Conservation (phyloP, 2,888 invertebrate genomes). For the Yponomeuta plumbellus region DNA sequence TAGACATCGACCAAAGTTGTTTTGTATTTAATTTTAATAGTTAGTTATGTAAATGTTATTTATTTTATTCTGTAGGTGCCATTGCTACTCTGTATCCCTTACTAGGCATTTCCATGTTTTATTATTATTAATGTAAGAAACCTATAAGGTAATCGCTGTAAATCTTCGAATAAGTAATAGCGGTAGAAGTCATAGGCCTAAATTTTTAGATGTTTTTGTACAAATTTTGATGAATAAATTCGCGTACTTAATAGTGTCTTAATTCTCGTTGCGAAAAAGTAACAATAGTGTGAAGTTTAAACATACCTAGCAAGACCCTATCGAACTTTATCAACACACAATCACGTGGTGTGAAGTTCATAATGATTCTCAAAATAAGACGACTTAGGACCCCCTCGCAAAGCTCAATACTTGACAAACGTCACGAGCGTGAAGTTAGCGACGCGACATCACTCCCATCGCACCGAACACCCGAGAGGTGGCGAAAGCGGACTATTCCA, state of each 20-base stretch:
- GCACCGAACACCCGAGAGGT: conserved; percentile 31
- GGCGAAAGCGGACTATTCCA: not conserved
- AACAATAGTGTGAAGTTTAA: not conserved
- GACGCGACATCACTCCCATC: not conserved
- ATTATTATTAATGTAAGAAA: not conserved
- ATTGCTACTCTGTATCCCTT: conserved; percentile 36
- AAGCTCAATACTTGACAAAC: conserved; percentile 17
- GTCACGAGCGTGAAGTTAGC: conserved; percentile 16
- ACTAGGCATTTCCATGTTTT: conserved; percentile 29
- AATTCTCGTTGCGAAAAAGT: not conserved
- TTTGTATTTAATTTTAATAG: conserved; percentile 39
- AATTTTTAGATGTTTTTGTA: not conserved
- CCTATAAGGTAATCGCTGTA: not conserved
- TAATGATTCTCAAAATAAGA: not conserved
- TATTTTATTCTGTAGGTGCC: conserved; percentile 36
- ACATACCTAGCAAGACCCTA: not conserved
- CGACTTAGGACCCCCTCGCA: not conserved
- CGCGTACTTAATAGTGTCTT: not conserved
- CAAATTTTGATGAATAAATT: not conserved
- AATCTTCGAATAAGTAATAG: not conserved
- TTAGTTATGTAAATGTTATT: conserved; percentile 7
- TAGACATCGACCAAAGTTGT: conserved; percentile 72
- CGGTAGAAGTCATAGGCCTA: not conserved
- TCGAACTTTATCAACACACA: no score
- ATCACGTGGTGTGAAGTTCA: no score